These are phyloP conservation scores for Diorhabda carinulata DNA, from an alignment of 1,140 invertebrate genomes.

Conservation along the genomic window DNA sequence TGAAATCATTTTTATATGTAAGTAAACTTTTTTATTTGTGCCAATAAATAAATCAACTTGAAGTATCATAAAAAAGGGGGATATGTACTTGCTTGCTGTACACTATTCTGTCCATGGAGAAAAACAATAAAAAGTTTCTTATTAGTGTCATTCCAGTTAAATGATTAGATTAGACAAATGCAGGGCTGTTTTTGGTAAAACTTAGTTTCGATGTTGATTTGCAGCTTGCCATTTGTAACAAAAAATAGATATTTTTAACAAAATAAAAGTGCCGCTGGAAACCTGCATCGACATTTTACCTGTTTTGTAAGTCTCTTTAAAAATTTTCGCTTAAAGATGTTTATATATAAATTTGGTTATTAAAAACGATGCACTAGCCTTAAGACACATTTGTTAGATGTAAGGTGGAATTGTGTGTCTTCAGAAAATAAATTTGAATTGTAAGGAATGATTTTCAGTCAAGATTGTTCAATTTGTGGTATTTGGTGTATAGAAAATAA, in stretches of 20 bases:
- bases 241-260: constrained; percentile 21
- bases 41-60: constrained; percentile 23
- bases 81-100: constrained; percentile 25
- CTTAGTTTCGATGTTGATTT: constrained; percentile 10
- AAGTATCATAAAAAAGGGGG: constrained; percentile 13
- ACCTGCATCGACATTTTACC: constrained; percentile 18
- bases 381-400: constrained; percentile 24
- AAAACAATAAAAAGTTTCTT: constrained; percentile 38
- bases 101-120: constrained; percentile 24
- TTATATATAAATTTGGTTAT: constrained; percentile 29
- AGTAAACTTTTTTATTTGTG: constrained; percentile 35
- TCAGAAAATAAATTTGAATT: neutral
- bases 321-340: constrained; percentile 29
- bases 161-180: constrained; percentile 39
- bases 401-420: constrained; percentile 23
- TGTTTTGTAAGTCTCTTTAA: constrained; percentile 28
- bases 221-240: constrained; percentile 7
- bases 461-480: too few species aligned
- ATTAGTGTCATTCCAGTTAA: constrained; percentile 45
- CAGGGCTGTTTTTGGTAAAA: constrained; percentile 39
- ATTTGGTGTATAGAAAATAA: too few species aligned
- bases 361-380: constrained; percentile 30
- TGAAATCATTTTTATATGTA: constrained; percentile 21
- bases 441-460: too few species aligned
- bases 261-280: constrained; percentile 11